These are phyloP conservation scores for Urocyon cinereoargenteus DNA, from an alignment of 2,797 vertebrate genomes.

Conservation along the genomic window DNA sequence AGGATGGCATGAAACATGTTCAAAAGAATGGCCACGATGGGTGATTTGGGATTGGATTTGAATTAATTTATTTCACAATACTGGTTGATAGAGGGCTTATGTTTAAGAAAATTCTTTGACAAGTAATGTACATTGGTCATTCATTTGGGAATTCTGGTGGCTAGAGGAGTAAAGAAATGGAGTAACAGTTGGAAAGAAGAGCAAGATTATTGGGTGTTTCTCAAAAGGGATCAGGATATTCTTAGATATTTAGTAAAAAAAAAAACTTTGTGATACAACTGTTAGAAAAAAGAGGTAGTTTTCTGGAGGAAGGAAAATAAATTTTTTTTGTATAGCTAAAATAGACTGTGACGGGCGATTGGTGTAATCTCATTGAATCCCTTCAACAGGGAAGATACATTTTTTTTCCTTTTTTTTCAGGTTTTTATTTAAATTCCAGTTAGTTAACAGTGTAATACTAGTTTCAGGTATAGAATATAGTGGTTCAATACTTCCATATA, in stretches of 20 bases:
- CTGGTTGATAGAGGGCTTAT: background rate
- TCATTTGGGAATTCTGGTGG: background rate
- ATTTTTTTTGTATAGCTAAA: background rate
- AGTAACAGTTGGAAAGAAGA: background rate
- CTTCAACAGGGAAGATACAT: background rate
- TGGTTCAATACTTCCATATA: background rate
- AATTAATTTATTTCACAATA: background rate
- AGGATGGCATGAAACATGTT: background rate
- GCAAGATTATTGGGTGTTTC: background rate
- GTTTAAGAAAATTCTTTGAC: background rate
- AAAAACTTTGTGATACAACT: background rate
- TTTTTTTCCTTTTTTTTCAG: background rate
- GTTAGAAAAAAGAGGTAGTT: background rate
- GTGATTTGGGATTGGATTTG: background rate
- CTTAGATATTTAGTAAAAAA: background rate
- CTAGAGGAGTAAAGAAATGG: background rate
- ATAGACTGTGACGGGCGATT: background rate
- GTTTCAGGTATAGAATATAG: background rate
- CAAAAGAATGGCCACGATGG: background rate
- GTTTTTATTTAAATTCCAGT: background rate
- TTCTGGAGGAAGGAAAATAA: background rate
- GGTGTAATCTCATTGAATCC: background rate
- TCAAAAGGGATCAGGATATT: background rate
- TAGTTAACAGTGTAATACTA: background rate
- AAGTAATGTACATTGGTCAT: background rate